Percentiles rank a stretch among this genome's conserved stretches.
Evolutionary conservation across 2,113 vertebrate genomes (phyloP).

Genomic region (Neogobius melanostomus): DNA sequence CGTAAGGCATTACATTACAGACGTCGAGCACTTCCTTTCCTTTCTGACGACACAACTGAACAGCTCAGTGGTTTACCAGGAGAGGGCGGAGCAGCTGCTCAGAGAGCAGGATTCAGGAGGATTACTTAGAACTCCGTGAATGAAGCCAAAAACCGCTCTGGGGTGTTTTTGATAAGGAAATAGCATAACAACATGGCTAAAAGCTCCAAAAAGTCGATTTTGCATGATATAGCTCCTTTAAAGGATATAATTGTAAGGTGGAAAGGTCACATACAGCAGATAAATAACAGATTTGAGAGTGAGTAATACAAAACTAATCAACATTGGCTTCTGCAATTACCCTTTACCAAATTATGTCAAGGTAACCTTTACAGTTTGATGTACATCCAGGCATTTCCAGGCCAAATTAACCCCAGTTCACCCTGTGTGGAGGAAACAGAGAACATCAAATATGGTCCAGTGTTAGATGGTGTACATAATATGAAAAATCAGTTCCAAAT

Average conservation of each 20-base stretch:
- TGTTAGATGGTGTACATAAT: not conserved
- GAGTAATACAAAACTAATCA: slow-evolving; percentile 4
- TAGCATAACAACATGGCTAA: too few relatives aligned
- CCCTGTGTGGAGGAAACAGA: not conserved
- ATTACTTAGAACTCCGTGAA: too few relatives aligned
- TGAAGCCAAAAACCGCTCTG: too few relatives aligned
- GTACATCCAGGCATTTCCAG: not conserved
- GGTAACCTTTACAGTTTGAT: slow-evolving; percentile 5
- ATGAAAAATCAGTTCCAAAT: not conserved
- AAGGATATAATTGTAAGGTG: not conserved
- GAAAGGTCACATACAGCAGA: not conserved
- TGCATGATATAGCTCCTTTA: too few relatives aligned
- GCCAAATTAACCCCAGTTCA: not conserved
- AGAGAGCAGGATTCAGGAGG: too few relatives aligned
- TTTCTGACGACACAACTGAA: too few relatives aligned
- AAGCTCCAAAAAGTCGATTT: too few relatives aligned
- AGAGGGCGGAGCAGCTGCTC: too few relatives aligned
- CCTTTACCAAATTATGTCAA: not conserved
- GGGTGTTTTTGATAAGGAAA: too few relatives aligned
- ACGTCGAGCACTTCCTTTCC: too few relatives aligned
- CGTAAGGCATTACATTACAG: too few relatives aligned
- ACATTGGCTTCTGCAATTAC: slow-evolving; percentile 6
- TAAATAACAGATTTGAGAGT: not conserved
- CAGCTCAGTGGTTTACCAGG: too few relatives aligned
- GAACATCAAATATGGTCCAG: not conserved